phyloP scores from a whole-genome alignment of 2,888 invertebrate species.

The Steinernema hermaphroditum region DNA sequence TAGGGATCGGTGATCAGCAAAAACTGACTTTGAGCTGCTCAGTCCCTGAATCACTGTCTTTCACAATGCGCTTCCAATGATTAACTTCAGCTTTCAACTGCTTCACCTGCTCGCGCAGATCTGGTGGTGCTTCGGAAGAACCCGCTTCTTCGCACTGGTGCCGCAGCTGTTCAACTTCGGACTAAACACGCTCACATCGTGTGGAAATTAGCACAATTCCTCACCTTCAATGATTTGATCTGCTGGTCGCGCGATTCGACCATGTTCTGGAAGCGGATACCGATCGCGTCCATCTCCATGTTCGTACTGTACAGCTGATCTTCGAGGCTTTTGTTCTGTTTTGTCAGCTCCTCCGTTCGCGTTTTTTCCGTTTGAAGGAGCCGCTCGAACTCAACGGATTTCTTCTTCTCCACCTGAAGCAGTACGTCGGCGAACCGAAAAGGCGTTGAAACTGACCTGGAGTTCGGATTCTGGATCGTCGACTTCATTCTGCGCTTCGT shows the following conservation, averaged over 20 bases:
- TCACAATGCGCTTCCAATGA: neutral
- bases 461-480: slow-evolving; percentile 58
- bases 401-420: slow-evolving; percentile 52
- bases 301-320: slow-evolving; percentile 49
- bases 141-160: slow-evolving; percentile 29
- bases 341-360: slow-evolving; percentile 35
- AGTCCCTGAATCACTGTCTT: neutral
- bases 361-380: slow-evolving; percentile 44
- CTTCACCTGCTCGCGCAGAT: neutral
- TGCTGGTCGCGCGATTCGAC: slow-evolving; percentile 54
- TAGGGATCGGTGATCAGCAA: too few relatives aligned
- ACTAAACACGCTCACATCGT: neutral
- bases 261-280: slow-evolving; percentile 47
- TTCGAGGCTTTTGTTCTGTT: slow-evolving; percentile 39
- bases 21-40: neutral
- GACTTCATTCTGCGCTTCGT: slow-evolving; percentile 57
- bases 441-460: slow-evolving; percentile 39
- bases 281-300: slow-evolving; percentile 53
- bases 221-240: slow-evolving; percentile 53
- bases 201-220: neutral
- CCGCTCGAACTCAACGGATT: slow-evolving; percentile 53
- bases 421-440: neutral
- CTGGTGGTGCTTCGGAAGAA: slow-evolving; percentile 32
- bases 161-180: slow-evolving; percentile 27
- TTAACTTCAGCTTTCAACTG: neutral